phyloP scores from a whole-genome alignment of 53 echinoderm and acorn worm genomes.

The Stichopus horrens region DNA sequence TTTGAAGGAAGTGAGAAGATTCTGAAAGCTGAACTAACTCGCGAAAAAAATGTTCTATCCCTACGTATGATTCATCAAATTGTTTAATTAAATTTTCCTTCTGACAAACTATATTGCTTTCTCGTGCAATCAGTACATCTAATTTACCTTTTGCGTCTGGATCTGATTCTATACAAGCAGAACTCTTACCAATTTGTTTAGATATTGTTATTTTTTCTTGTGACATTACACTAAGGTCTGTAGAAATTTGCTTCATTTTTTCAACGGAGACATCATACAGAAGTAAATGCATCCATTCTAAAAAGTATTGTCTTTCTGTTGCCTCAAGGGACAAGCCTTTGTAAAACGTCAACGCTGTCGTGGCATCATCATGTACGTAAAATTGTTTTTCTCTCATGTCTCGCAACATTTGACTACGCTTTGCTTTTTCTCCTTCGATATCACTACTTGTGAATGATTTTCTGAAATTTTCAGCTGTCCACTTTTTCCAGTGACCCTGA shows the following conservation, averaged over 20 bases:
- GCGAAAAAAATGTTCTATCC: not conserved
- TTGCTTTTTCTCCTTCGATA: not conserved
- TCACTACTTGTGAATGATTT: not conserved
- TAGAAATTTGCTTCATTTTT: not conserved
- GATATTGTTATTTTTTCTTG: not conserved
- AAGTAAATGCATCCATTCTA: conserved; percentile 1
- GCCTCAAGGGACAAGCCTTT: not conserved
- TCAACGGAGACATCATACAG: not conserved
- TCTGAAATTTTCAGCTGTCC: not conserved
- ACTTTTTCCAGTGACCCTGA: conserved; percentile 1
- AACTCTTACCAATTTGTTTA: not conserved
- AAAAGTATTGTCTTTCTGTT: conserved; percentile 8
- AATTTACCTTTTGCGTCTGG: not conserved
- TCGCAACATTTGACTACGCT: not conserved
- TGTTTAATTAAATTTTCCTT: not conserved
- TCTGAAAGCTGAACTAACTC: conserved; percentile 12
- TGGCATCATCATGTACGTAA: not conserved
- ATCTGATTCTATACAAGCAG: not conserved
- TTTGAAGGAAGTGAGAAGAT: not conserved
- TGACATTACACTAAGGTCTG: not conserved
- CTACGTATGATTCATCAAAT: not conserved
- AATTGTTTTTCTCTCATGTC: not conserved
- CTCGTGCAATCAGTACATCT: not conserved
- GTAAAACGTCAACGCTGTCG: not conserved
- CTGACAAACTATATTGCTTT: not conserved